Base-by-base conservation (phyloP, 1,140 invertebrate species). In the Delia radicum region DNA sequence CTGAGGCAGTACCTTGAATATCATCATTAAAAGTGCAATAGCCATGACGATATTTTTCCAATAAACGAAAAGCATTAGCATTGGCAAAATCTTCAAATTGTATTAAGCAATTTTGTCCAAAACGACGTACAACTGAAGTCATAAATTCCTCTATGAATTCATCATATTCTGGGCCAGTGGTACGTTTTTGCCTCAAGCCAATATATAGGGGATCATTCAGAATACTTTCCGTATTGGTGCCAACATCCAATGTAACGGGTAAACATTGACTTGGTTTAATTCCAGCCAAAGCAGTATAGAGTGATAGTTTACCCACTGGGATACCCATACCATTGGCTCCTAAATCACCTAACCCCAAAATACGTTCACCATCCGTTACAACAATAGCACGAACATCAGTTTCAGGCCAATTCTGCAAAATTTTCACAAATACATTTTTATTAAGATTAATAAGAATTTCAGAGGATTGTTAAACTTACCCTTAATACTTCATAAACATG, bases 71-170 rank as follows among this genome's bases (percentile, higher is more conserved):
- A 5, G 97, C 96, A 87, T 97, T 98, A 0, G 91, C 87, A 78
- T 97, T 96, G 6, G 91, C 96, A 84, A 99, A 99, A 88, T 99
- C 96, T 88, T 98, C 96, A 88, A 98, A 98, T 87, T 98, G 89
- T 71, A 95, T 95, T 5, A 96, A 88, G 37, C 92, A 92, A 81
- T 93, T 95, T 81, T 93, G 91, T 0, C 94, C 94, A 81, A 92
- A 98, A 79, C 95, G 91, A 76, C 91, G 90, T 0, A 98, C 93
- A 15, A 93, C 93, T 0, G 97, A 95, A 63, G 92, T 82, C 96
- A 99, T 98, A 85, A 99, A 99, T 88, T 99, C 98, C 61, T 99
- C 97, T 46, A 99, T 89, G 77, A 99, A 94, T 10, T 94, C 93
- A 82, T 99, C 96, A 86, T 98, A 99, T 74, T 91, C 90, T 26